phyloP scores from a whole-genome alignment of 92 coral and sea anemone genomes.

The Umimayanthus kanabou region DNA sequence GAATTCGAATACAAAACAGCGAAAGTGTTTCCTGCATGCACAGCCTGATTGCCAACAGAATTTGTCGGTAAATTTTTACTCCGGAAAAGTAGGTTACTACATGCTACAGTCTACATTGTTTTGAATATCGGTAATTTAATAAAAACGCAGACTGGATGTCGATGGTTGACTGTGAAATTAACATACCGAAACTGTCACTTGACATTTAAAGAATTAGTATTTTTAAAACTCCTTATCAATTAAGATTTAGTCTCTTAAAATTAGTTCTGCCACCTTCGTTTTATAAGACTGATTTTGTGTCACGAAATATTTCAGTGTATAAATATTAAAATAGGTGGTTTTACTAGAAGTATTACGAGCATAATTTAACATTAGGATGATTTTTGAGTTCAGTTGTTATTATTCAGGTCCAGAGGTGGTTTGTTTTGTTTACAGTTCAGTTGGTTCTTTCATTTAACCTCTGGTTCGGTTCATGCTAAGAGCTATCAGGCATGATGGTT shows the following conservation, averaged over 20 bases:
- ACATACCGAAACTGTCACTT: neutral
- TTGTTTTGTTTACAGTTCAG: neutral
- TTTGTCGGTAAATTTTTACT: conserved; percentile 11
- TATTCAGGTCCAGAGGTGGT: too few relatives aligned
- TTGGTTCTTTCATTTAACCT: neutral
- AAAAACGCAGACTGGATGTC: conserved; percentile 12
- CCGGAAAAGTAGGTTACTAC: conserved; percentile 15
- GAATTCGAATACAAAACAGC: conserved; percentile 34
- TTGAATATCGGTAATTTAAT: neutral
- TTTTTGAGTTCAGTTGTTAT: too few relatives aligned
- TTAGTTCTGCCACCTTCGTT: neutral
- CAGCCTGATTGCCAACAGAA: conserved; percentile 19
- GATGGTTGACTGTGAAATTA: neutral
- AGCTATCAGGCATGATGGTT: neutral
- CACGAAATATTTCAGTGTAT: neutral
- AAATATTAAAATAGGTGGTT: neutral
- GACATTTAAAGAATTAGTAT: neutral
- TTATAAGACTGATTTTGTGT: neutral
- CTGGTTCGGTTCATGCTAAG: neutral
- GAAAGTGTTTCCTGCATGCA: conserved; percentile 35
- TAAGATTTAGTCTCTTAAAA: neutral
- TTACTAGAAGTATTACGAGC: neutral
- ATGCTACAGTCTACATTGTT: neutral
- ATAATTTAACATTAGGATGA: neutral
- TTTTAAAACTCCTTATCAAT: neutral